Evolutionary conservation across 2,888 invertebrate species (phyloP).

Genomic region (Heteropelma amictum): DNA sequence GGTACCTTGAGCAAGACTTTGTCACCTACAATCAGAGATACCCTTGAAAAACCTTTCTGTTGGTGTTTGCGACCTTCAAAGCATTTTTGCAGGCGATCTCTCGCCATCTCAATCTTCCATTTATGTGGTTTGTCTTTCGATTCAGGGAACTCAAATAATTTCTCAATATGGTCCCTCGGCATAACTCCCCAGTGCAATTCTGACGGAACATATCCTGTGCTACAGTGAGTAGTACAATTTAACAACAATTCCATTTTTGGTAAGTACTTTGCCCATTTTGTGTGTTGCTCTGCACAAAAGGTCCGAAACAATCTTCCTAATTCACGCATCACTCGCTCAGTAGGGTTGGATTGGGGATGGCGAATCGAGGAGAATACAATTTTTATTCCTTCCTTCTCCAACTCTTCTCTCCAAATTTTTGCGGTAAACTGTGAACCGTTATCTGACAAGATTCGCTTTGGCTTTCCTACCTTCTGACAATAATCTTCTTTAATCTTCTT

Average conservation of each 20-base stretch:
- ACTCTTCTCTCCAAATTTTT: not conserved
- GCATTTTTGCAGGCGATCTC: not conserved
- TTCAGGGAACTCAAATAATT: not conserved
- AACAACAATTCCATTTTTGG: not conserved
- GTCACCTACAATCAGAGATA: constrained; percentile 29
- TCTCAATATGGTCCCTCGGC: not conserved
- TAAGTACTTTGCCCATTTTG: not conserved
- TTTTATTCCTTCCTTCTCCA: not conserved
- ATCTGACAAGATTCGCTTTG: not conserved
- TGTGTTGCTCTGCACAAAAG: constrained; percentile 2
- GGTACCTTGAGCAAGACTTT: constrained; percentile 31
- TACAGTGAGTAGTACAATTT: constrained; percentile 1
- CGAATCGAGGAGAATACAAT: constrained; percentile 33
- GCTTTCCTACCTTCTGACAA: not conserved
- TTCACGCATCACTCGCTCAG: no score
- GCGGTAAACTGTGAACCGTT: constrained; percentile 5
- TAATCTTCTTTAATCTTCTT: not conserved
- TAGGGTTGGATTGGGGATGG: constrained; percentile 22
- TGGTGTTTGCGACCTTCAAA: not conserved
- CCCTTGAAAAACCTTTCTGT: not conserved
- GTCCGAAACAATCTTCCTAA: constrained; percentile 40
- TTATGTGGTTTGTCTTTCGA: not conserved
- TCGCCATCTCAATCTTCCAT: not conserved
- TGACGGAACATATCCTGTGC: not conserved
- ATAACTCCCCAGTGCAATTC: not conserved